Conservation (phyloP, 2,797 vertebrate species). For the Danio jaintianensis region DNA sequence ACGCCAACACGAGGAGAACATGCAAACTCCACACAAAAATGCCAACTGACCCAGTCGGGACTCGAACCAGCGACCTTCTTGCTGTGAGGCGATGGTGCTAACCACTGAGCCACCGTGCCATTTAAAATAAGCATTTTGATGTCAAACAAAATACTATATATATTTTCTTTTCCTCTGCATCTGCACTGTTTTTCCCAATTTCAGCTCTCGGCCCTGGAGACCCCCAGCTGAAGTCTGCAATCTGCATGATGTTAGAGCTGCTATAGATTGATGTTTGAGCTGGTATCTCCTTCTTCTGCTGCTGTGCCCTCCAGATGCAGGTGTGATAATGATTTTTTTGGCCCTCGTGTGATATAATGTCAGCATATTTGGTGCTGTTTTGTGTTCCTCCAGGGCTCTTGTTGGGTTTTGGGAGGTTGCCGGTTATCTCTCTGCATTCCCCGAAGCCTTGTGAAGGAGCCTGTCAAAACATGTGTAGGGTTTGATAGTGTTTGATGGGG, state of each 20-base stretch:
- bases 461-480: slow-evolving; percentile 69
- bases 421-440: slow-evolving; percentile 63
- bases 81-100: too few species aligned
- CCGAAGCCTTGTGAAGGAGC: slow-evolving; percentile 63
- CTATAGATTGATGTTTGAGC: background rate
- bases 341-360: slow-evolving; percentile 63
- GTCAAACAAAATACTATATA: too few species aligned
- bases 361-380: slow-evolving; percentile 58
- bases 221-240: slow-evolving; percentile 57
- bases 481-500: slow-evolving; percentile 60
- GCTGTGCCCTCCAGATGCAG: slow-evolving; percentile 31
- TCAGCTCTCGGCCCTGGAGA: slow-evolving; percentile 47
- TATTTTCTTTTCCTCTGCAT: slow-evolving; percentile 51
- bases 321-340: slow-evolving; percentile 66
- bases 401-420: slow-evolving; percentile 54
- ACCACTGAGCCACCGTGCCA: too few species aligned
- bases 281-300: background rate
- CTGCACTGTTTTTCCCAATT: slow-evolving; percentile 44
- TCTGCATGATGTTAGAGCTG: slow-evolving; percentile 39
- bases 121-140: too few species aligned
- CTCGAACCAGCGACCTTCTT: too few species aligned
- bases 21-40: too few species aligned
- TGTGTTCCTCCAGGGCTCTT: slow-evolving; percentile 12
- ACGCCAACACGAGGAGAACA: too few species aligned
- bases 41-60: too few species aligned